A percentile compares a stretch with the other conserved stretches of the same genome.
Conservation (phyloP, 1,140 invertebrate species). For the Calycopis cecrops region DNA sequence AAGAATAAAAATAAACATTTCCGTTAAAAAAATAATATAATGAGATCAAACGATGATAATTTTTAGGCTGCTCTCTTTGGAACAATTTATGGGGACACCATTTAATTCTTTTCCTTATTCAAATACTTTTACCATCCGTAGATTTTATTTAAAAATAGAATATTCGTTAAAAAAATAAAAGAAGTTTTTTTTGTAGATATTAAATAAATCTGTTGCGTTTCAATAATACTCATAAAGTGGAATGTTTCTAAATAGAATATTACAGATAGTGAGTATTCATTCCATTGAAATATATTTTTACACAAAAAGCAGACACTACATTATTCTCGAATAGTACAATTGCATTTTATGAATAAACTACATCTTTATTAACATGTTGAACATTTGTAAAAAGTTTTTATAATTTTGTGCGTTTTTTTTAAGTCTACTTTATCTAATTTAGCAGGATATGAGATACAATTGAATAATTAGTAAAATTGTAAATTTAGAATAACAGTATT, state of each 20-base stretch:
- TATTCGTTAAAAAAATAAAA: no score
- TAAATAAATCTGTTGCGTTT: no score
- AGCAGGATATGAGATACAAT: no score
- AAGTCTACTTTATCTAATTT: no score
- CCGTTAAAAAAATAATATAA: slow-evolving; percentile 64
- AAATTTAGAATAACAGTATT: no score
- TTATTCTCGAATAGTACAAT: background rate
- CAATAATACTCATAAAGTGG: no score
- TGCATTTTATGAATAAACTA: slow-evolving; percentile 15
- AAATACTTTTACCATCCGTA: background rate
- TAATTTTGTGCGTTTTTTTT: slow-evolving; percentile 4
- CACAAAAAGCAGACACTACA: no score
- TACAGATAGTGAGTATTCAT: no score
- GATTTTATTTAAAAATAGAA: background rate
- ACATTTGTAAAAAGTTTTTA: background rate
- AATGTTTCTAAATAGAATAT: no score
- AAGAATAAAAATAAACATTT: slow-evolving; percentile 55
- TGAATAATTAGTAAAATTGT: no score
- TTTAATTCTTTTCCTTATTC: slow-evolving; percentile 24
- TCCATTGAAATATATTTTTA: no score
- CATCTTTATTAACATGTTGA: background rate
- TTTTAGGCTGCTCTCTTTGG: slow-evolving; percentile 73
- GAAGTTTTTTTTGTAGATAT: no score
- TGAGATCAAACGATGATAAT: slow-evolving; percentile 71
- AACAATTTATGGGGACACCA: slow-evolving; percentile 59